Evolutionary conservation across 2,113 vertebrate species (phyloP), one percentile per base, ranked within the genome.

Genomic region (Platichthys stellatus): DNA sequence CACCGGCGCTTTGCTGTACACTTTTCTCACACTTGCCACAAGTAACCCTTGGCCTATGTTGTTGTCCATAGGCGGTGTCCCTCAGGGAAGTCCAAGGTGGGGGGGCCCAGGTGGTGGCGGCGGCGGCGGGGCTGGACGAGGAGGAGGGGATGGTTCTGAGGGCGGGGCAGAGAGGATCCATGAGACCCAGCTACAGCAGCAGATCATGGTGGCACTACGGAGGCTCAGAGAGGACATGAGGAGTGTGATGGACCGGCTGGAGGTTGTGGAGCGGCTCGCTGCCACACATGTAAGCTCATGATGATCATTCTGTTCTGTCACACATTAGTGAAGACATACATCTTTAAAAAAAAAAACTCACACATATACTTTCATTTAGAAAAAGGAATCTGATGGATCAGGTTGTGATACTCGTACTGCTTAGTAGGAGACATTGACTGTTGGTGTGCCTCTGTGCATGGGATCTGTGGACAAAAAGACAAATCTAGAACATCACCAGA

Each of bases 161-260:
- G 78, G 80, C 1, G 88, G 80, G 0, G 12, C 76, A 1, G 88
- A 89, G 66, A 45, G 90, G 85, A 92, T 93, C 93, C 93, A 93
- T 84, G 91, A 92, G 0, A 24, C 57, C 38, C 90, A 91, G 63
- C 86, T 97, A 79, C 95, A 96, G 17, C 82, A 89, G 2, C 93
- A 92, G 62, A 94, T 98, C 73, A 86, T 94, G 6, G 28, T 92
- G 69, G 93, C 95, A 0, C 91, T 99, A n/a, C 93, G 3, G 9
- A 92, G 95, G 12, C 93, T 99, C 84, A 93, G 96, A 75, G 93
- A 95, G 13, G 94, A 96, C 90, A 96, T 99, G 95, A 93, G 35
- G 81, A 94, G 90, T 0, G 95, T 96, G 54, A 94, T 94, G 94
- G 92, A 95, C 51, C 88, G 97, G 7, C 93, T 99, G 71, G 92